A percentile compares a stretch with the other conserved stretches of the same genome.
These are phyloP conservation scores for Batillaria attramentaria DNA, from an alignment of 1,140 invertebrate species.

Conservation along the genomic window DNA sequence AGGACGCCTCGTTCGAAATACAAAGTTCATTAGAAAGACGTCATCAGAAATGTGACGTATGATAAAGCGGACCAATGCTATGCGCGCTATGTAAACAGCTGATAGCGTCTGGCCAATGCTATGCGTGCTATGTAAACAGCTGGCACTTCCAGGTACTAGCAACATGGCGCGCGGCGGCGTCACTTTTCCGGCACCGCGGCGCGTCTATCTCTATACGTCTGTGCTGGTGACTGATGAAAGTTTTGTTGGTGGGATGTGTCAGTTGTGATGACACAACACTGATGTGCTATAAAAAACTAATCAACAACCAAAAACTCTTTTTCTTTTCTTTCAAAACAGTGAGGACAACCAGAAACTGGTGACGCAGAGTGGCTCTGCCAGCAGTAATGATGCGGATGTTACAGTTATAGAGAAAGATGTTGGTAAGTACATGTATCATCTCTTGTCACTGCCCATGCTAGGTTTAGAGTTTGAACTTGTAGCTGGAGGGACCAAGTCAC, in stretches of 20 bases:
- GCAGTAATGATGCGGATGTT: constrained; percentile 3
- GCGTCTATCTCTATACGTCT: background rate
- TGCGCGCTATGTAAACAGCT: too few relatives aligned
- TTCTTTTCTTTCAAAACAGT: background rate
- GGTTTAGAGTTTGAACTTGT: background rate
- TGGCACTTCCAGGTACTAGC: background rate
- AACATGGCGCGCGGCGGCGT: background rate
- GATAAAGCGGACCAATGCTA: too few relatives aligned
- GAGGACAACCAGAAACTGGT: background rate
- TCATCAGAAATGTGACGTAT: too few relatives aligned
- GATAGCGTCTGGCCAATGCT: too few relatives aligned
- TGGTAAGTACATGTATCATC: background rate
- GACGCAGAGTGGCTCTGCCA: background rate
- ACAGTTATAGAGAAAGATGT: background rate
- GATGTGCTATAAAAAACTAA: background rate
- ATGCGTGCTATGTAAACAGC: too few relatives aligned
- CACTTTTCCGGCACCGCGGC: background rate
- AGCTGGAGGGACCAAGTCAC: background rate
- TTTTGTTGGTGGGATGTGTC: background rate
- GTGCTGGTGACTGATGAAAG: background rate
- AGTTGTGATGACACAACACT: background rate
- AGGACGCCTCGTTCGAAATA: too few relatives aligned
- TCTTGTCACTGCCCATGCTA: background rate
- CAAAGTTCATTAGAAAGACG: too few relatives aligned
- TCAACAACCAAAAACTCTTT: background rate